Evolutionary conservation across 2,797 vertebrate species (phyloP).

Genomic region (Graptemys geographica): DNA sequence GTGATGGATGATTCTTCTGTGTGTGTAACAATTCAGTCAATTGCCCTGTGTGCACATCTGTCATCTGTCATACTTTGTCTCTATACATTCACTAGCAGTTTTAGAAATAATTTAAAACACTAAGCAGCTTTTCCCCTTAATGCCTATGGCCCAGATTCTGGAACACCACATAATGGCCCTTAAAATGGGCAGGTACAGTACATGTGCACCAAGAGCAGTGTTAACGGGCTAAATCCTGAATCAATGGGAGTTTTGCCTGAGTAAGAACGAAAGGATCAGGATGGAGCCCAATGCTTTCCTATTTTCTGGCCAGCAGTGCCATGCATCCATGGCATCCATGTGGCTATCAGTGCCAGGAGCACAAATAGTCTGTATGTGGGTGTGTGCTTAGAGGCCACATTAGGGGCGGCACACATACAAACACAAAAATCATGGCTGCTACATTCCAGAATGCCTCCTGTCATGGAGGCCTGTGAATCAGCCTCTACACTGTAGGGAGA

Average conservation of each 20-base stretch:
- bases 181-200: neutral
- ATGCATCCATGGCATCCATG: neutral
- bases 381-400: neutral
- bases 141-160: constrained; percentile 42
- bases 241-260: neutral
- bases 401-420: neutral
- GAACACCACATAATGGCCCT: neutral
- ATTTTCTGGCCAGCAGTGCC: neutral
- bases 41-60: constrained; percentile 19
- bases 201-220: neutral
- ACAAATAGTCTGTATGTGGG: neutral
- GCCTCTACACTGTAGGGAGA: neutral
- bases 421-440: neutral
- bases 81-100: constrained; percentile 26
- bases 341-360: neutral
- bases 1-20: rapidly evolving
- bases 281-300: neutral
- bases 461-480: neutral
- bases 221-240: neutral
- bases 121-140: constrained; percentile 70
- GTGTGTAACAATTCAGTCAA: neutral
- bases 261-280: neutral
- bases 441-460: neutral
- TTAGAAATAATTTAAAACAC: constrained; percentile 50
- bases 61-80: neutral